Evolutionary conservation across 2,113 vertebrate species (phyloP).

Genomic region (Vanacampus margaritifer): DNA sequence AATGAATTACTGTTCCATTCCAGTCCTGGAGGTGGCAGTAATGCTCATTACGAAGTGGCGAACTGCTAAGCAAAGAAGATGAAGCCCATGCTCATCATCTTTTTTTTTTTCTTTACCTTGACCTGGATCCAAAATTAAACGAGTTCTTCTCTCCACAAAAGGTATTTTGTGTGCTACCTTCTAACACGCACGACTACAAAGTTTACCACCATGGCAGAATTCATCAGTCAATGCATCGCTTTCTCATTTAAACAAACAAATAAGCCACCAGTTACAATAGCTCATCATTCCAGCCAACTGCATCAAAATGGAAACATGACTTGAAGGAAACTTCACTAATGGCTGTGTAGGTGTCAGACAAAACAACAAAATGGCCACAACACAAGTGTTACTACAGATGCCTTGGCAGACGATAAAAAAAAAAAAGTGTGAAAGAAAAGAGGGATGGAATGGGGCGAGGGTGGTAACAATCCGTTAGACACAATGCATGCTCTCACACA

Average conservation of each 20-base stretch:
- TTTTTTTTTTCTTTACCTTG: too few species aligned
- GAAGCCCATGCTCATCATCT: neutral
- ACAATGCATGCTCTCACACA: neutral
- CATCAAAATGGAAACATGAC: neutral
- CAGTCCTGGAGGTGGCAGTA: neutral
- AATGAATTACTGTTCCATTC: neutral
- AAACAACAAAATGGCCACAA: neutral
- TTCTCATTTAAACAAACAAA: neutral
- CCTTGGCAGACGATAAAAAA: neutral
- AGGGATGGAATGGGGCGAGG: too few species aligned
- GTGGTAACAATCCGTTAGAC: neutral
- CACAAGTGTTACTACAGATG: neutral
- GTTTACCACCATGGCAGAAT: too few species aligned
- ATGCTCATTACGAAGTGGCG: neutral
- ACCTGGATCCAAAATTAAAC: too few species aligned
- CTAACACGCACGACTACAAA: neutral
- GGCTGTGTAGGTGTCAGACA: neutral
- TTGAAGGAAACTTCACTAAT: neutral
- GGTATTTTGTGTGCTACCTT: neutral
- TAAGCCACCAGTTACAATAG: neutral
- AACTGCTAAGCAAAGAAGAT: neutral
- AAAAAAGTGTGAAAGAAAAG: neutral
- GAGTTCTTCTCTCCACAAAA: too few species aligned
- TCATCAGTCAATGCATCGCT: neutral
- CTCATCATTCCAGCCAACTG: neutral